Base-by-base conservation (phyloP, 2,888 invertebrate genomes). In the Phyllotreta striolata region DNA sequence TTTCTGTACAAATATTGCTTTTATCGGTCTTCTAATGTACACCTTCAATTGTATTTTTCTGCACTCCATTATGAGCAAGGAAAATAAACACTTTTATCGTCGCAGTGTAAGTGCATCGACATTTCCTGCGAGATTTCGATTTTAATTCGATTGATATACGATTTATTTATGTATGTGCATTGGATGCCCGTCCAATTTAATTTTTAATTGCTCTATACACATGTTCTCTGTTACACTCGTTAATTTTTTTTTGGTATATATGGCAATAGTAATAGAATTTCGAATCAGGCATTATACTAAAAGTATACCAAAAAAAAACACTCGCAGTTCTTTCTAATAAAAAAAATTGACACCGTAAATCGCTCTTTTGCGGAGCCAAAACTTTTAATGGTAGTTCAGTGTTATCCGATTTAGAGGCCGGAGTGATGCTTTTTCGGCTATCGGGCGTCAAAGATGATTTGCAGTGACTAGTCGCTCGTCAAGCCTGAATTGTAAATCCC, bases 381-480 rank as follows among this genome's bases (percentile, higher is more conserved):
- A 73, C 66, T 75, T 75, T 71, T 75, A 76, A 76, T 75, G 73
- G 75, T 70, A 71, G 72, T 75, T 76, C 71, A 69, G 64, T 77
- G 76, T 76, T 74, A 75, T 74, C 71, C 74, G 72, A 73, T 72
- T 72, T 70, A 67, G 69, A 72, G 64, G 71, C 66, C 66, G 62
- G 66, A 67, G 69, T 70, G 52, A 37, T 38, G 70, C 68, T 70
- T 69, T 72, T 68, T 72, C 61, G 63, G 66, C 73, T 73, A 77
- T 77, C 76, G 73, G 73, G 75, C 77, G 74, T 76, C 76, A 74
- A 76, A 76, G 75, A 77, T 77, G 76, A 74, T 43, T 8, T 5
- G 73, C 67, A 69, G 70, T 72, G 74, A 70, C 60, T 60, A 60
- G n/a, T 10, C 38, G 40, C 9, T 24, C 58, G 46, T 38, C 12